A percentile compares a stretch with the other conserved stretches of the same genome.
phyloP scores from a whole-genome alignment of 2,797 vertebrate genomes.

The Knipowitschia caucasica region DNA sequence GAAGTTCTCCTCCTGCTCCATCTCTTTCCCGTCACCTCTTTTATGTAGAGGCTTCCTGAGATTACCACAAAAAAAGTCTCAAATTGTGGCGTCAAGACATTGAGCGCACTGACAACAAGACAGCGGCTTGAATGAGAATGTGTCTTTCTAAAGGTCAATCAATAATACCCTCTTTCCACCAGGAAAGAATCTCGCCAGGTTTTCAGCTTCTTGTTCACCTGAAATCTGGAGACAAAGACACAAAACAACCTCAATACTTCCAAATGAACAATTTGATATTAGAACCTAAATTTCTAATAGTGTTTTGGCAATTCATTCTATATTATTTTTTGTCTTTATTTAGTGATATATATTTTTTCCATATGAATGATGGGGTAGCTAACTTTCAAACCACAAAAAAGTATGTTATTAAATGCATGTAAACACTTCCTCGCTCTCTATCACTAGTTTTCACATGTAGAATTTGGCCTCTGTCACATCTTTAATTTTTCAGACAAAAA shows the following conservation, averaged over 20 bases:
- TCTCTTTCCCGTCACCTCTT: constrained; percentile 83
- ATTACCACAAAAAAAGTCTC: constrained; percentile 30
- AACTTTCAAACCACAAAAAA: too few relatives aligned
- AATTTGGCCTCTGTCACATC: too few relatives aligned
- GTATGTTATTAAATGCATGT: too few relatives aligned
- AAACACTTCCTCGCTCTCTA: too few relatives aligned
- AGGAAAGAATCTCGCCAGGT: constrained; percentile 95
- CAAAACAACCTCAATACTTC: background rate
- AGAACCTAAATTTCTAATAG: too few relatives aligned
- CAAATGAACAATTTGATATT: background rate
- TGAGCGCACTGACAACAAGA: constrained; percentile 21
- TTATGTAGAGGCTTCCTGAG: constrained; percentile 90
- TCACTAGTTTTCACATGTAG: too few relatives aligned
- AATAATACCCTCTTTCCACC: constrained; percentile 90
- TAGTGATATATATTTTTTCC: too few relatives aligned
- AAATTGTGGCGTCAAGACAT: constrained; percentile 16
- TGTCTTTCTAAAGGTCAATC: constrained; percentile 45
- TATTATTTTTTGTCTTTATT: too few relatives aligned
- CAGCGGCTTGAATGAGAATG: constrained; percentile 31
- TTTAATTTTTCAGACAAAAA: too few relatives aligned
- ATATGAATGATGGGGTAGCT: too few relatives aligned
- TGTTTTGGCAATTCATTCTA: too few relatives aligned
- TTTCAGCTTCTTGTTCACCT: constrained; percentile 87
- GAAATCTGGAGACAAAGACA: constrained; percentile 78
- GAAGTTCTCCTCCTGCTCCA: constrained; percentile 91